These are phyloP conservation scores for Gasteruption jaculator DNA, from an alignment of 2,888 invertebrate species.

Conservation along the genomic window DNA sequence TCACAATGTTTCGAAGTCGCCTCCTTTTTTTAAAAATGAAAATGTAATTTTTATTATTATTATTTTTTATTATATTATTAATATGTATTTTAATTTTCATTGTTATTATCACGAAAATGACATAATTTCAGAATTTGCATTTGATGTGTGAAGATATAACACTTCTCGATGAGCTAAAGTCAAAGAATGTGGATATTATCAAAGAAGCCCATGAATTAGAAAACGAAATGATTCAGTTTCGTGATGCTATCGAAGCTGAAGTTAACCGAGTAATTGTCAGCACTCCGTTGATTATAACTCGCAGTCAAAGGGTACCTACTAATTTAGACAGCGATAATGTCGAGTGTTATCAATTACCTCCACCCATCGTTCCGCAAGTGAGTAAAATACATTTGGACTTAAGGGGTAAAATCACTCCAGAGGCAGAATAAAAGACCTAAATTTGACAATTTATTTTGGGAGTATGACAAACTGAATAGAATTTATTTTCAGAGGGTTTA, in stretches of 20 bases:
- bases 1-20: too few species aligned
- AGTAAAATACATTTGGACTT: too few species aligned
- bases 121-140: slow-evolving; percentile 62
- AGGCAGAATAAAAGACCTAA: too few species aligned
- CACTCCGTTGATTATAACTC: slow-evolving; percentile 69
- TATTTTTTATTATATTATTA: neutral
- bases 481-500: too few species aligned
- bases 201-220: slow-evolving; percentile 64
- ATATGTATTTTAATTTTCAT: slow-evolving; percentile 2
- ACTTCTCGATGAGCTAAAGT: slow-evolving; percentile 63
- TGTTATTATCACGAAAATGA: too few species aligned
- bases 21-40: slow-evolving; percentile 12
- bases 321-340: slow-evolving; percentile 57
- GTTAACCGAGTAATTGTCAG: slow-evolving; percentile 68
- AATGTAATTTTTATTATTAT: slow-evolving; percentile 3
- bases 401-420: too few species aligned
- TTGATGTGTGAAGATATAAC: slow-evolving; percentile 77
- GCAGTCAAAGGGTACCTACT: slow-evolving; percentile 61
- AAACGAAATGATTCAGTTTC: slow-evolving; percentile 68
- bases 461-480: too few species aligned
- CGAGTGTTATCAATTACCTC: slow-evolving; percentile 53
- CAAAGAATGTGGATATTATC: slow-evolving; percentile 62
- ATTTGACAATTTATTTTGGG: too few species aligned
- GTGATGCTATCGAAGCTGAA: slow-evolving; percentile 70
- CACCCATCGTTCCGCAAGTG: slow-evolving; percentile 56